A percentile compares a stretch with the other conserved stretches of the same genome.
Evolutionary conservation across 2,113 vertebrate genomes (phyloP).

Genomic region (Delphinapterus leucas): DNA sequence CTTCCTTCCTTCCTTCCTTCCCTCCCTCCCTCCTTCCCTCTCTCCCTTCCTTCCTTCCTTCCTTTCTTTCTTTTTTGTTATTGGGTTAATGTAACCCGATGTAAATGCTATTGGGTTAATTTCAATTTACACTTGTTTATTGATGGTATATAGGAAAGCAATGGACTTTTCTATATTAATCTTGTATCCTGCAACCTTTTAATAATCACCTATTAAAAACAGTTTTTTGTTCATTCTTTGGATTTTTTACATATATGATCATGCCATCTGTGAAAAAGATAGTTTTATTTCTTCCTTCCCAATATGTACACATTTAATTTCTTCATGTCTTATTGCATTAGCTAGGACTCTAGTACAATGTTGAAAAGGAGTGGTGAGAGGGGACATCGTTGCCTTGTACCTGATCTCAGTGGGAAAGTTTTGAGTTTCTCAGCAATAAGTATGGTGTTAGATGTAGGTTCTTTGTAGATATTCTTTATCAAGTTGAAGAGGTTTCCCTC

Average conservation of each 20-base stretch:
- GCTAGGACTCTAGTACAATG: neutral
- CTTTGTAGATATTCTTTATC: neutral
- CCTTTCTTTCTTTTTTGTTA: neutral
- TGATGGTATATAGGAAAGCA: neutral
- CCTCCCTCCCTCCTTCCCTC: rapidly evolving
- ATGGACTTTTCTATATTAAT: neutral
- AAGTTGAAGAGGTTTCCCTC: neutral
- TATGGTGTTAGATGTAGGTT: neutral
- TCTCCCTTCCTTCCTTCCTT: neutral
- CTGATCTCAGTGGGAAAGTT: neutral
- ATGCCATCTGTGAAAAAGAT: neutral
- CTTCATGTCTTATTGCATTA: neutral
- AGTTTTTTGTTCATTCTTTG: neutral
- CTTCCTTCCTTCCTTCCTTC: rapidly evolving
- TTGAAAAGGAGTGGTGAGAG: neutral
- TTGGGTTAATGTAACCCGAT: neutral
- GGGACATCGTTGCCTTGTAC: neutral
- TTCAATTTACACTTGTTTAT: neutral
- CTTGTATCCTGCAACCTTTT: neutral
- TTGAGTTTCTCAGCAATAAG: neutral
- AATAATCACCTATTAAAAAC: neutral
- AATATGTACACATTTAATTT: neutral
- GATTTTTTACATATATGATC: neutral
- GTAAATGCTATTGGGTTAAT: neutral
- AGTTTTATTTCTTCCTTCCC: neutral